Conservation (phyloP, 2,888 invertebrate species). For the Alsophila aescularia region DNA sequence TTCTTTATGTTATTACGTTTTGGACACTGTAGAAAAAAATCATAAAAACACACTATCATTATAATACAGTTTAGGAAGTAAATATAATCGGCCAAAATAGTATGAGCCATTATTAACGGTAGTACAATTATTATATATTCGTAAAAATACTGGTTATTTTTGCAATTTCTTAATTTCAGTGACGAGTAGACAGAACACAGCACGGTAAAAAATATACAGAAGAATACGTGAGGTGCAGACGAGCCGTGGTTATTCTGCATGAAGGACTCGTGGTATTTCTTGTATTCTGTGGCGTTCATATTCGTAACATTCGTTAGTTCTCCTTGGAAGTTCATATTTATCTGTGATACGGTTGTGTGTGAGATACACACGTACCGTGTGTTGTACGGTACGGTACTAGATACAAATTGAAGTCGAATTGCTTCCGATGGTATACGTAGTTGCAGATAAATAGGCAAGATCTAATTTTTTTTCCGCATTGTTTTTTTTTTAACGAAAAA, state of each 20-base stretch:
- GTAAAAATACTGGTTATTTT: slow-evolving; percentile 58
- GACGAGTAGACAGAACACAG: slow-evolving; percentile 61
- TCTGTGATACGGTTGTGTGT: not conserved
- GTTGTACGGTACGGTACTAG: no score
- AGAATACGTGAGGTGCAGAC: slow-evolving; percentile 77
- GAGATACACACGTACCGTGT: no score
- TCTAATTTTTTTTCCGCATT: no score
- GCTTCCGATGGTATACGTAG: not conserved
- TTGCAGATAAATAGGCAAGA: not conserved
- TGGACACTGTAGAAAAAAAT: slow-evolving; percentile 32
- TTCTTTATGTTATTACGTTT: slow-evolving; percentile 40
- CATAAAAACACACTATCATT: slow-evolving; percentile 47
- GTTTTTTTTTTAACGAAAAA: no score
- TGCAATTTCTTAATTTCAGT: slow-evolving; percentile 42
- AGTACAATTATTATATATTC: slow-evolving; percentile 85
- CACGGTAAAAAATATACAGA: slow-evolving; percentile 70
- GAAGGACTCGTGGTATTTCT: slow-evolving; percentile 76
- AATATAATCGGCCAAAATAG: slow-evolving; percentile 72
- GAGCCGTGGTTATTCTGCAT: slow-evolving; percentile 84
- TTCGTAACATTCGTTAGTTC: slow-evolving; percentile 13
- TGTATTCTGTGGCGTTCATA: slow-evolving; percentile 72
- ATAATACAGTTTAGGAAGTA: slow-evolving; percentile 57
- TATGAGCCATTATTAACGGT: slow-evolving; percentile 83
- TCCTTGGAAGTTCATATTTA: slow-evolving; percentile 23
- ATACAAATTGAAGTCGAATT: not conserved